Evolutionary conservation across 1,140 invertebrate species (phyloP).

Genomic region (Camponotus floridanus): DNA sequence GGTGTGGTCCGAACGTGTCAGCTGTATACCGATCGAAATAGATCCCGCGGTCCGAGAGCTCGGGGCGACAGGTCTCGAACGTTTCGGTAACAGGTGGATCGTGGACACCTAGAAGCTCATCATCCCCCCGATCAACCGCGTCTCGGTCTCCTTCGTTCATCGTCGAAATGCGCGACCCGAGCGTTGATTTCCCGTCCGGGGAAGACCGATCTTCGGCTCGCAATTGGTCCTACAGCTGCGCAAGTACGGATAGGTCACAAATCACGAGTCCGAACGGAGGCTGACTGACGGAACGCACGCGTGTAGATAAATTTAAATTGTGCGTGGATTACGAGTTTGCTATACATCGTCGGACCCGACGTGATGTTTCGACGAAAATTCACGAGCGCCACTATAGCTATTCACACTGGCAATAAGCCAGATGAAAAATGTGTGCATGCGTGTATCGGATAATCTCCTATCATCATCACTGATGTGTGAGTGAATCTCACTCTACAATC

Average conservation of each 20-base stretch:
- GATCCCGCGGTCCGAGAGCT: conserved; percentile 51
- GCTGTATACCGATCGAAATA: conserved; percentile 73
- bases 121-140: conserved; percentile 16
- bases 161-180: conserved; percentile 75
- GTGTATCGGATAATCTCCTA: conserved; percentile 43
- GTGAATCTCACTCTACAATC: conserved; percentile 8
- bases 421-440: neutral
- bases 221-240: conserved; percentile 81
- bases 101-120: conserved; percentile 33
- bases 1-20: conserved; percentile 58
- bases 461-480: conserved; percentile 16
- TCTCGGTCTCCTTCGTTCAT: conserved; percentile 6
- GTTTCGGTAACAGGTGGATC: conserved; percentile 78
- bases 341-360: conserved; percentile 10
- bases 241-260: conserved; percentile 80
- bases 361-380: conserved; percentile 60
- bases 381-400: conserved; percentile 63
- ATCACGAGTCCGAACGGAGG: conserved; percentile 78
- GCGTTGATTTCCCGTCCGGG: conserved; percentile 79
- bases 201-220: conserved; percentile 80
- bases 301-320: conserved; percentile 86
- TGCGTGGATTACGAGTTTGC: conserved; percentile 72
- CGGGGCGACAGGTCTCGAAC: conserved; percentile 57
- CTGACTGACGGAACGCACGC: conserved; percentile 79
- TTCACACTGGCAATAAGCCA: conserved; percentile 61